Evolutionary conservation across 1,140 invertebrate species (phyloP).

Genomic region (Habropoda laboriosa): DNA sequence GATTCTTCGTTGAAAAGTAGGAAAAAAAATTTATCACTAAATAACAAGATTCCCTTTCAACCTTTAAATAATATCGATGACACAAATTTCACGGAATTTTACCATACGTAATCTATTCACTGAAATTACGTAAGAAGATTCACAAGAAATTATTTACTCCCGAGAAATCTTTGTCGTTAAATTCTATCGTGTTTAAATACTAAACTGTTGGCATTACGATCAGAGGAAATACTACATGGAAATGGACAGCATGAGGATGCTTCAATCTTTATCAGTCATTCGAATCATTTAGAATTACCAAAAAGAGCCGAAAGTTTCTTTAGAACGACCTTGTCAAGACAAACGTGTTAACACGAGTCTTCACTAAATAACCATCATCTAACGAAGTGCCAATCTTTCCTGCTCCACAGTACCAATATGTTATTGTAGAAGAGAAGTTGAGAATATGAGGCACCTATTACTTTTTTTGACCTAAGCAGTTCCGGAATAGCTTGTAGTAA

Average conservation of each 20-base stretch:
- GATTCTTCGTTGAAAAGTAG: background rate
- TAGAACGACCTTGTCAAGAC: too few species aligned
- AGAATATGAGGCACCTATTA: too few species aligned
- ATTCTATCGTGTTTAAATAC: background rate
- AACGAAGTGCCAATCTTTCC: background rate
- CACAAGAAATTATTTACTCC: background rate
- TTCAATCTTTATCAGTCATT: background rate
- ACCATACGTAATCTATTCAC: constrained; percentile 16
- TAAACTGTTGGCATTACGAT: background rate
- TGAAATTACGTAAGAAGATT: background rate
- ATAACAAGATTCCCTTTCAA: background rate
- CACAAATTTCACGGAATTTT: constrained; percentile 2
- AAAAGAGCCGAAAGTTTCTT: background rate
- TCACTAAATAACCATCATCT: too few species aligned
- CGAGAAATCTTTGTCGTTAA: background rate
- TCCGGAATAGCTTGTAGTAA: too few species aligned
- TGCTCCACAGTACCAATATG: too few species aligned
- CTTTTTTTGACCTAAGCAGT: too few species aligned
- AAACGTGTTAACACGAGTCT: background rate
- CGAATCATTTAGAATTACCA: background rate
- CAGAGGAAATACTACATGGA: background rate
- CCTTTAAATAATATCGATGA: background rate
- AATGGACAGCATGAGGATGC: background rate
- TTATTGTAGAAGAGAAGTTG: too few species aligned
- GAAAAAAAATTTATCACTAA: background rate